phyloP scores from a whole-genome alignment of 2,113 vertebrate species.

The Rallus limicola region DNA sequence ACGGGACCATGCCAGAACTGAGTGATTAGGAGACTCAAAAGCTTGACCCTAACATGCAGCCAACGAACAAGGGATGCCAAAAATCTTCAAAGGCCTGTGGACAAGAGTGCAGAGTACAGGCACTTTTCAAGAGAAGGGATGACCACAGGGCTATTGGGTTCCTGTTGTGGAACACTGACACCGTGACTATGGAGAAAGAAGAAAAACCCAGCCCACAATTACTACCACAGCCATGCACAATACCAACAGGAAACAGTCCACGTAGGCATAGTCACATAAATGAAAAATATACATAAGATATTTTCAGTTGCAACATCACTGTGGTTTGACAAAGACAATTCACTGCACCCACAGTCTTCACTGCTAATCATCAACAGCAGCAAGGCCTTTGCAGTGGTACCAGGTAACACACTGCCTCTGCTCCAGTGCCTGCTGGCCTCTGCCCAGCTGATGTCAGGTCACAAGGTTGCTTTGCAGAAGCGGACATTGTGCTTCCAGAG shows the following conservation, averaged over 20 bases:
- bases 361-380: not conserved
- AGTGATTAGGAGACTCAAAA: constrained; percentile 58
- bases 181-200: not conserved
- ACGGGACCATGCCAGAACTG: constrained; percentile 51
- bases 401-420: rapidly evolving
- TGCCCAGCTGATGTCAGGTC: rapidly evolving
- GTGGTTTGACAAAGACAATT: not conserved
- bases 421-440: not conserved
- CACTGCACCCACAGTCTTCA: not conserved
- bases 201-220: not conserved
- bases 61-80: constrained; percentile 38
- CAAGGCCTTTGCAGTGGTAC: not conserved
- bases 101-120: not conserved
- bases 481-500: rapidly evolving
- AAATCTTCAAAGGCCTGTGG: constrained; percentile 45
- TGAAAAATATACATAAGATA: not conserved
- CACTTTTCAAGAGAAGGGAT: not conserved
- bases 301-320: not conserved
- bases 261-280: not conserved
- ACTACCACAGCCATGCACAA: not conserved
- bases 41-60: constrained; percentile 56
- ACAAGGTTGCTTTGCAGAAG: not conserved
- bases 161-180: not conserved
- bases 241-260: not conserved
- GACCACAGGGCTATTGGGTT: not conserved